Base-by-base conservation (phyloP, 2,797 vertebrate genomes). In the Lerista edwardsae region DNA sequence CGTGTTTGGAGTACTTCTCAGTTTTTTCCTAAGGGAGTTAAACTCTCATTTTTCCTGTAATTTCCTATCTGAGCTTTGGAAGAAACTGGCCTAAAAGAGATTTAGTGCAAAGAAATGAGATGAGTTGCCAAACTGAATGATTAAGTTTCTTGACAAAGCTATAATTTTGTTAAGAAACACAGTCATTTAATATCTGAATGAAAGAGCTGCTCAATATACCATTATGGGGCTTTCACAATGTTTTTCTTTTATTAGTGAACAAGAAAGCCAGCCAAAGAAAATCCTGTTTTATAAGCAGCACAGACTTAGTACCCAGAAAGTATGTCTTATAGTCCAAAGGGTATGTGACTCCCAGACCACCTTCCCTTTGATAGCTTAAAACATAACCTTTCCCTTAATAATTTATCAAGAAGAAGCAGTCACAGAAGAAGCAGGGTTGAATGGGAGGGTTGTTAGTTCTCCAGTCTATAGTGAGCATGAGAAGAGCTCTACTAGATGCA, bases 61-160 rank as follows among this genome's bases (percentile, higher is more conserved):
- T 75, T 68, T 9, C 51, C 11, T 47, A 57, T 1, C 2, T 44
- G 85, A 64, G 5, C 23, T 67, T 51, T 67, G 41, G 31, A 29
- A 75, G 25, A 36, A n/a, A 83, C 9, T 14, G 62, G 59, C 34
- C 12, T 65, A 36, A 62, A 47, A 82, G 27, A 36, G 55, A 51
- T 73, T 64, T 39, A 34, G 34, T 31, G 41, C 6, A 44, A 25
- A 80, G 9, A 15, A 21, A 36, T 76, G 1, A 3, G 0, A 31
- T 65, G 84, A 41, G 41, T n/a, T 0, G 0, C 0, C 6, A 72
- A 29, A 7, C 29, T 41, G n/a, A 75, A 55, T 31, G 47, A 8
- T n/a, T 65, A 65, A 6, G 29, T 81, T 72, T 61, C 11, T 11
- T 72, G 29, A 31, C 55, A 68, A 51, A 75, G 17, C 11, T 55